Percentiles rank a stretch among this genome's conserved stretches.
Evolutionary conservation across 1,140 invertebrate genomes (phyloP).

Genomic region (Papilio glaucus): DNA sequence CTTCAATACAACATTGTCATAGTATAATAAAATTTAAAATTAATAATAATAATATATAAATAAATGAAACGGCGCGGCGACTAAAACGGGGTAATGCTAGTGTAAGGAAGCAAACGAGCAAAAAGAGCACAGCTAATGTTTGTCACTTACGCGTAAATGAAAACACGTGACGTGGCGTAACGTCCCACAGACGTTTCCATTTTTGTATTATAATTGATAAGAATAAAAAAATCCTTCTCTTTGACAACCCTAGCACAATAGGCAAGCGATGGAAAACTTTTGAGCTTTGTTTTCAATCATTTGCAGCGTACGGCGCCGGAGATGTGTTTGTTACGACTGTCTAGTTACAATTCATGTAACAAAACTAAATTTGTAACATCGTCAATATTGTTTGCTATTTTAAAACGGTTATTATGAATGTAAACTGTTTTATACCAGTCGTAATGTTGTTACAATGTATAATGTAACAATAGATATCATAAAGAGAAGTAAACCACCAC

Average conservation of each 20-base stretch:
- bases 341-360: not conserved
- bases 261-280: slow-evolving; percentile 7
- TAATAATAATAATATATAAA: too few species aligned
- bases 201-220: too few species aligned
- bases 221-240: not conserved
- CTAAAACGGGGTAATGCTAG: too few species aligned
- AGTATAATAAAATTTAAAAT: too few species aligned
- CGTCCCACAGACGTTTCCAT: too few species aligned
- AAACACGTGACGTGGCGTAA: too few species aligned
- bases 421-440: not conserved
- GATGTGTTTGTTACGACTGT: slow-evolving; percentile 1
- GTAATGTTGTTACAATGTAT: not conserved
- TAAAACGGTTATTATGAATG: not conserved
- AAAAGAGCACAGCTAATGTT: too few species aligned
- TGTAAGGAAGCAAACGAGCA: too few species aligned
- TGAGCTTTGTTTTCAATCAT: slow-evolving; percentile 8
- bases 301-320: slow-evolving; percentile 1
- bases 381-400: not conserved
- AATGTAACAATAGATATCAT: not conserved
- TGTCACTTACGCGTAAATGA: too few species aligned
- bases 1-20: too few species aligned
- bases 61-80: too few species aligned
- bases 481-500: too few species aligned
- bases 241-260: not conserved
- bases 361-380: not conserved